A percentile compares a stretch with the other conserved stretches of the same genome.
Conservation (phyloP, 2,113 vertebrate genomes). For the Numida meleagris region DNA sequence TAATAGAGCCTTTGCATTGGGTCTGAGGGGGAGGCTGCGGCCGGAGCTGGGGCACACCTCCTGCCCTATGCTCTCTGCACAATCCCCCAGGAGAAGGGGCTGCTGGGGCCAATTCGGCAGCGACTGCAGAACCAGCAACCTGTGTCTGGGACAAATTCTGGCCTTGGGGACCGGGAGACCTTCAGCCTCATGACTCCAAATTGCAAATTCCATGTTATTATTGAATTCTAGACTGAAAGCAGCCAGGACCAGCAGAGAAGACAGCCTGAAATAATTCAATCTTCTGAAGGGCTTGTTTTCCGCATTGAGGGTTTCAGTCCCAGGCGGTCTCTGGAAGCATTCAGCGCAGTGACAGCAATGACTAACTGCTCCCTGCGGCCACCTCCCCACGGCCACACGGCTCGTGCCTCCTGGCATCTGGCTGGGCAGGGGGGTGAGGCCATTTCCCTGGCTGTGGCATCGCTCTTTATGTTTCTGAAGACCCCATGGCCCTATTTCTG, state of each 20-base stretch:
- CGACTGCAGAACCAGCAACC: background rate
- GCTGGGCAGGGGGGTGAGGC: background rate
- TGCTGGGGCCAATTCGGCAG: background rate
- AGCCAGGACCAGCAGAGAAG: background rate
- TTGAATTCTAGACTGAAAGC: background rate
- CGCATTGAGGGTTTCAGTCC: background rate
- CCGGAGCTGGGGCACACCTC: background rate
- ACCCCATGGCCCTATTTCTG: background rate
- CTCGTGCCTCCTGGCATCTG: background rate
- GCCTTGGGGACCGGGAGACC: background rate
- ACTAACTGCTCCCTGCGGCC: background rate
- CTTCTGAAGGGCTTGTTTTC: background rate
- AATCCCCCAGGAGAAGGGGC: background rate
- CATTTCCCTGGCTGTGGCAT: background rate
- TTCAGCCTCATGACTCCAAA: slow-evolving; percentile 16
- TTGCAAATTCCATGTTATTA: background rate
- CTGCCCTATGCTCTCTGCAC: background rate
- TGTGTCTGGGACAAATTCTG: background rate
- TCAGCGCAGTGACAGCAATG: rapidly evolving
- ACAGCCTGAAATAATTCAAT: background rate
- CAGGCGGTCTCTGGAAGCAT: background rate
- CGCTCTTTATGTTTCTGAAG: background rate
- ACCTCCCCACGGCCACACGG: background rate
- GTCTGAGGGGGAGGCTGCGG: background rate
- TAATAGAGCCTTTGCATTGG: background rate